A percentile compares a stretch with the other conserved stretches of the same genome.
These are phyloP conservation scores for Sarcophaga subvicina DNA, from an alignment of 2,888 invertebrate genomes.

Conservation along the genomic window DNA sequence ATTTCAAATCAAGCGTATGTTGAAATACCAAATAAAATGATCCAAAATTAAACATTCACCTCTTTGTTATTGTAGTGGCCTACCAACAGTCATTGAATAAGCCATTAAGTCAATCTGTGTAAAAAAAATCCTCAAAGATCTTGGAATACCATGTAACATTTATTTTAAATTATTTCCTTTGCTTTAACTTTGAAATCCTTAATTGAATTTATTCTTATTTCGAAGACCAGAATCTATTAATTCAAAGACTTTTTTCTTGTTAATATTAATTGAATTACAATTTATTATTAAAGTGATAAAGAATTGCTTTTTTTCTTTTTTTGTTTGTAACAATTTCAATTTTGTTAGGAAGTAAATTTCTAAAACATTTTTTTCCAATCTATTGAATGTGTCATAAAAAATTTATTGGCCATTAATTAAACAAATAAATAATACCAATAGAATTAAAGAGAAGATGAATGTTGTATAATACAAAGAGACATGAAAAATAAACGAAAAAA, in stretches of 20 bases:
- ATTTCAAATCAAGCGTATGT: too few relatives aligned
- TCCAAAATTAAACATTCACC: too few relatives aligned
- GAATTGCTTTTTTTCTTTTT: background rate
- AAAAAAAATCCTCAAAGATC: too few relatives aligned
- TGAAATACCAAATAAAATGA: too few relatives aligned
- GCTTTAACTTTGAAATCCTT: too few relatives aligned
- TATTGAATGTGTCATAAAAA: constrained; percentile 22
- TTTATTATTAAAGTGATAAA: background rate
- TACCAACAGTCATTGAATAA: too few relatives aligned
- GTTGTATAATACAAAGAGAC: constrained; percentile 14
- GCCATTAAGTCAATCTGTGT: too few relatives aligned
- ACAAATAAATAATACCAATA: constrained; percentile 32
- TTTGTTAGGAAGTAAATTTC: constrained; percentile 15
- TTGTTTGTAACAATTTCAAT: constrained; percentile 2
- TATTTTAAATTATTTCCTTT: too few relatives aligned
- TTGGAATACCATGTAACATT: too few relatives aligned
- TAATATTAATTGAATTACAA: background rate
- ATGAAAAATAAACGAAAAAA: constrained; percentile 19
- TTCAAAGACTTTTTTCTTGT: background rate
- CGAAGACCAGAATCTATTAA: too few relatives aligned
- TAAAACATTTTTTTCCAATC: constrained; percentile 16
- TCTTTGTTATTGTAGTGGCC: too few relatives aligned
- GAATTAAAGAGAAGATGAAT: background rate
- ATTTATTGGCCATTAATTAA: constrained; percentile 15
- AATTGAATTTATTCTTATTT: too few relatives aligned